Evolutionary conservation across 2,888 invertebrate genomes (phyloP), one percentile per base, ranked within the genome.

Genomic region (Ophion costatus): DNA sequence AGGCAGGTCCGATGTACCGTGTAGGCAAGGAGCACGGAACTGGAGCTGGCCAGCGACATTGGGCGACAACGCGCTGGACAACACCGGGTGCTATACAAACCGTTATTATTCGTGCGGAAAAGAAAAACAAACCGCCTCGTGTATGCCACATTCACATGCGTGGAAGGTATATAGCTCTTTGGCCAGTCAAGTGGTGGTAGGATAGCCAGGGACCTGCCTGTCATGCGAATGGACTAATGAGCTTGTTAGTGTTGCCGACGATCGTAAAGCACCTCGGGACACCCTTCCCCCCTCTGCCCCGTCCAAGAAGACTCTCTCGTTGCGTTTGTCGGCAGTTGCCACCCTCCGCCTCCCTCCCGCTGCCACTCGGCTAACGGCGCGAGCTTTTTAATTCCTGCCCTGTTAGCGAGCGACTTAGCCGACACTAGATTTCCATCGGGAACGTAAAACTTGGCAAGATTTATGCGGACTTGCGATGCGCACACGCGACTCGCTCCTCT

Each of bases 141-240:
- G 38, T 38, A 38, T 38, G 38, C 38, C 38, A 38, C 38, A 38
- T 38, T 38, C 38, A 38, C 9, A 38, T 38, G 38, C 7, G 38
- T 38, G 38, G 9, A 38, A 38, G 38, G 38, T 9, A 38, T 38
- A 38, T 6, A 38, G 38, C 9, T 38, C 38, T 38, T 61, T 38
- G 57, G 17, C 24, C 57, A n/a, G 73, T 38, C 38, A 11, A 24
- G 76, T 79, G 45, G 71, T 73, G 63, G 83, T 79, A 70, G 51
- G 74, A 73, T 42, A 80, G 80, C 79, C 76, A 29, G 61, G 61
- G 75, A 57, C 67, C 71, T 80, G 85, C 89, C 89, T 89, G 89
- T 89, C 91, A 90, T 90, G 89, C 89, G 89, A 90, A 90, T 91
- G 90, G 91, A 91, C 90, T 91, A 91, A 91, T 90, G 91, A 91